Evolutionary conservation across 2,797 vertebrate genomes (phyloP), one percentile per base, ranked within the genome.

Genomic region (Ctenopoma multispine): DNA sequence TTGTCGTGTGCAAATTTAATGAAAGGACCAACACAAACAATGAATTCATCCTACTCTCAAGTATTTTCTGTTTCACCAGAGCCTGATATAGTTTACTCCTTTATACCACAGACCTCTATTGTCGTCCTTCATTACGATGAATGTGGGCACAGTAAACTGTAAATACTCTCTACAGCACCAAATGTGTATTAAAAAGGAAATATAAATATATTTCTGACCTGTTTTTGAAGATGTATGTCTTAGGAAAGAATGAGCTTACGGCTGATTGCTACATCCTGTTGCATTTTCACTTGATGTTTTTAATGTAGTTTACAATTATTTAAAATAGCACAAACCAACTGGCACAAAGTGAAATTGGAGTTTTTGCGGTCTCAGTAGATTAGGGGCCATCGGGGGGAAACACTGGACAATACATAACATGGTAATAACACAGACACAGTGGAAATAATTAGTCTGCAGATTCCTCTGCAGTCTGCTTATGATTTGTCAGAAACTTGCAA

Each of bases 291-390:
- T 10, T 13, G 8, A 27, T 61, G 36, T 53, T 61, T n/a, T 14
- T 63, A 71, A 76, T 74, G 58, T 20, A 47, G 23, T 73, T 60
- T 57, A 20, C 31, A 61, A 47, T 51, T 18, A 65, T 77, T 65
- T 53, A 47, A 72, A 80, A 38, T 18, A 51, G 2, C n/a, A 17
- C 31, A 69, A 34, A 38, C 10, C 24, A 31, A 0, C 23, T 34
- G 48, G 59, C 29, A 44, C 61, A 24, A 11, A 12, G 59, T 31
- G 59, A 49, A 49, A n/a, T 24, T 27, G 6, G 9, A 29, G 18
- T 8, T 41, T 64, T 49, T 1, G 34, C 3, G 17, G 36, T 13
- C 21, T 24, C 1, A 5, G 4, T 27, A 40, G 41, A 36, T 46
- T 54, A 55, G 20, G 5, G 18, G 15, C 9, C 17, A 40, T 44